Base-by-base conservation (phyloP, 2,888 invertebrate genomes). In the Cyclophora punctaria region DNA sequence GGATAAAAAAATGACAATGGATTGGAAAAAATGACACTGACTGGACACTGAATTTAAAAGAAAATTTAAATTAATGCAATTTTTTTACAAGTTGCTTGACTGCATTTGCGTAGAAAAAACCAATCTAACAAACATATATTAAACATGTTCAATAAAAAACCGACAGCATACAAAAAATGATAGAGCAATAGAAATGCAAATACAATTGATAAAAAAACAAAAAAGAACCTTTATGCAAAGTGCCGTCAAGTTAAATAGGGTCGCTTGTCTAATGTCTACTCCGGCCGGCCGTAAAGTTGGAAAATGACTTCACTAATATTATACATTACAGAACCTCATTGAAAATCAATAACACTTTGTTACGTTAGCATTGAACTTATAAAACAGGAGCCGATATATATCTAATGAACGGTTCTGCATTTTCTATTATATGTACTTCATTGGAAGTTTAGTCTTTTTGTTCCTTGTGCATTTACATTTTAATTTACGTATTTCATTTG, bases 241-340 rank as follows among this genome's bases (percentile, higher is more conserved):
- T 37, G 37, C 37, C 4, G 5, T 37, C 4, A 37, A 37, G 5
- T 37, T 37, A 37, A 52, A 45, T 5, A 33, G 7, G 47, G 58
- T 65, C 60, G 65, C 60, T 35, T 40, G 65, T 65, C 56, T 67
- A 50, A 35, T 40, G 65, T 65, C 56, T 67, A 50, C 33, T 3
- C 41, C 3, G 35, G 35, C 34, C 43, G 45, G 41, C 45, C 46
- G 48, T 51, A 46, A 53, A 57, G 56, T 58, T 56, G 60, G 57
- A 60, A 63, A 56, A 58, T 60, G 59, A 53, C 60, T 57, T 50
- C 63, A 60, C 62, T 61, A 62, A 63, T 60, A 61, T 60, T 56
- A 61, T 62, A 65, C 60, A 66, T 62, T 60, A 63, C 63, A 52
- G 59, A 52, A 64, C 63, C 67, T 73, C 68, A 73, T 73, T 74